phyloP scores from a whole-genome alignment of 1,140 invertebrate species.

The Panulirus ornatus region DNA sequence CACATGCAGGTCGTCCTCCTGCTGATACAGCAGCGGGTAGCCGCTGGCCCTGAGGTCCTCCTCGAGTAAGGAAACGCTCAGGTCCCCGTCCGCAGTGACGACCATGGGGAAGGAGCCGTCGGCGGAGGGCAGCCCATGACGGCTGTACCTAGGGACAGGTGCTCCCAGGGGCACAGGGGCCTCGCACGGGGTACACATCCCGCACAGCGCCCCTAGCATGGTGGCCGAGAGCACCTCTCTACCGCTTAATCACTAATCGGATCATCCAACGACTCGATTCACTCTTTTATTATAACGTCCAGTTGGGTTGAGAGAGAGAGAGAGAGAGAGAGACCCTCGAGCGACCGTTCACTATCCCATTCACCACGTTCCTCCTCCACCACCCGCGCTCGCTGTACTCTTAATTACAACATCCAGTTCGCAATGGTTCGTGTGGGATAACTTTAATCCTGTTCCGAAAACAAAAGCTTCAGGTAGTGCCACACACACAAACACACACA shows the following conservation, averaged over 20 bases:
- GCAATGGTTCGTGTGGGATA: not conserved
- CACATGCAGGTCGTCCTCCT: not conserved
- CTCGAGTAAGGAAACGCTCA: conserved; percentile 30
- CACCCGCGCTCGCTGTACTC: not conserved
- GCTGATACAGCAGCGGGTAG: conserved; percentile 8
- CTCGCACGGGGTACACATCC: conserved; percentile 66
- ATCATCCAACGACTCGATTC: no score
- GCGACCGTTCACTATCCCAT: no score
- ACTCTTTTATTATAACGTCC: no score
- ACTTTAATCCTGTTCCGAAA: conserved; percentile 21
- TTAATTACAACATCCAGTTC: not conserved
- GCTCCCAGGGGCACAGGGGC: conserved; percentile 41
- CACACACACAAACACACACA: no score
- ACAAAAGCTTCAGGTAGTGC: no score
- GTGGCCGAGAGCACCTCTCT: not conserved
- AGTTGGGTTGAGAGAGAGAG: no score
- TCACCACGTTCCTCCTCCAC: no score
- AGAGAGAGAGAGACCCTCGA: no score
- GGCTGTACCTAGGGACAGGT: conserved; percentile 13
- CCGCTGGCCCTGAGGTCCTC: conserved; percentile 52
- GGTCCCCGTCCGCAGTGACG: conserved; percentile 52
- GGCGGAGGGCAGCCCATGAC: conserved; percentile 1
- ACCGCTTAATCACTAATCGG: not conserved
- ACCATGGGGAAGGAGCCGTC: conserved; percentile 66
- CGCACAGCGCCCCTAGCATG: conserved; percentile 58